Evolutionary conservation across 2,113 vertebrate genomes (phyloP).

Genomic region (Peromyscus polionotus): DNA sequence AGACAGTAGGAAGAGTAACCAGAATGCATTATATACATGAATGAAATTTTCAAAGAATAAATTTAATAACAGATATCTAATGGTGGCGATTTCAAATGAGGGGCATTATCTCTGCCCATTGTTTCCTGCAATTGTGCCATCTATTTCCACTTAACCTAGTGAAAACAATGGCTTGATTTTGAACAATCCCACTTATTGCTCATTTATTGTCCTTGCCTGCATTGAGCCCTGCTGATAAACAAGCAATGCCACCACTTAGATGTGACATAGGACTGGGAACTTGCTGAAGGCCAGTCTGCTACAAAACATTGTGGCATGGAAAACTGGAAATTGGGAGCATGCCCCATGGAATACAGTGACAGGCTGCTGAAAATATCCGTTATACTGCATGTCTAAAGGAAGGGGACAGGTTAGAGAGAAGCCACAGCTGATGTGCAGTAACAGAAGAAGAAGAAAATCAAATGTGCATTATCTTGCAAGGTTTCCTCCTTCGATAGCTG

Average conservation of each 20-base stretch:
- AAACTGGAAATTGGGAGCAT: neutral
- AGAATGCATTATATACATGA: neutral
- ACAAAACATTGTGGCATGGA: neutral
- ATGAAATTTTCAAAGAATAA: neutral
- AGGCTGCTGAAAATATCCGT: neutral
- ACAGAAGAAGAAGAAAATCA: conserved; percentile 30
- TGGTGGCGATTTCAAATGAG: neutral
- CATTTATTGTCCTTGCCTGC: neutral
- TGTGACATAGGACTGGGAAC: neutral
- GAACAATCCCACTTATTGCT: neutral
- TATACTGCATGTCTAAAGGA: neutral
- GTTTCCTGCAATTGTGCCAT: neutral
- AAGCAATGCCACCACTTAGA: neutral
- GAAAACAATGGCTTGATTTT: conserved; percentile 36
- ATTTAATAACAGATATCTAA: neutral
- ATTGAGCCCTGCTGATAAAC: neutral
- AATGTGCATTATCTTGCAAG: conserved; percentile 39
- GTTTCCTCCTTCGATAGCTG: neutral
- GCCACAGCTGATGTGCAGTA: neutral
- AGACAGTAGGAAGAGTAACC: neutral
- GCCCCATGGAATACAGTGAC: too few relatives aligned
- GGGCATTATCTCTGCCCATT: neutral
- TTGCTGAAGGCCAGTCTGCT: neutral
- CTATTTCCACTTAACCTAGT: neutral
- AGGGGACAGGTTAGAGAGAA: neutral